phyloP scores from a whole-genome alignment of 2,888 invertebrate species.

The Caenorhabditis sulstoni region DNA sequence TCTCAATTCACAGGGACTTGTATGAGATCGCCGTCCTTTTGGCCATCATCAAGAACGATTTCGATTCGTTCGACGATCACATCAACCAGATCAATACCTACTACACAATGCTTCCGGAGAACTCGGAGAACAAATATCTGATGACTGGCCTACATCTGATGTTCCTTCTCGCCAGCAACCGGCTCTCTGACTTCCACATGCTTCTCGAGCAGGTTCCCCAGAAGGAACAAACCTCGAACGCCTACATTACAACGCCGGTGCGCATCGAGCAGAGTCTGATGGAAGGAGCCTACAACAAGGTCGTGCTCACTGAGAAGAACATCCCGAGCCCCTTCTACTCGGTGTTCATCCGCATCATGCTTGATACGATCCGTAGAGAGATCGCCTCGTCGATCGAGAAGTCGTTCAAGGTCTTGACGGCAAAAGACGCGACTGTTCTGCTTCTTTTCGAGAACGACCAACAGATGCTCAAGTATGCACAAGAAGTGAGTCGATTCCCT shows the following conservation, averaged over 20 bases:
- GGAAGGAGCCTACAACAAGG: constrained; percentile 98
- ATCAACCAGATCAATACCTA: constrained; percentile 94
- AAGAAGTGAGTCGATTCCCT: constrained; percentile 61
- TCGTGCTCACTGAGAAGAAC: constrained; percentile 92
- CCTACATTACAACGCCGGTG: constrained; percentile 94
- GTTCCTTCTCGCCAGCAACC: constrained; percentile 90
- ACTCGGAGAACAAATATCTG: constrained; percentile 93
- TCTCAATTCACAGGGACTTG: constrained; percentile 86
- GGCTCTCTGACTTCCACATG: constrained; percentile 98
- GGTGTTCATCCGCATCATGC: constrained; percentile 94
- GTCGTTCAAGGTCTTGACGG: constrained; percentile 92
- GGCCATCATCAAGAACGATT: constrained; percentile 93
- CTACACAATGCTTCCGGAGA: constrained; percentile 92
- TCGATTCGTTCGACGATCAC: constrained; percentile 95
- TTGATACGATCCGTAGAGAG: constrained; percentile 94
- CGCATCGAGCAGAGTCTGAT: constrained; percentile 97
- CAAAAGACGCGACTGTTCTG: constrained; percentile 63
- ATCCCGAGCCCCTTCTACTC: constrained; percentile 96
- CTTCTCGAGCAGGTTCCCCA: constrained; percentile 90
- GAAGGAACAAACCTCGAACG: constrained; percentile 92
- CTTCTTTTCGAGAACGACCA: constrained; percentile 68
- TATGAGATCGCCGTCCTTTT: constrained; percentile 96
- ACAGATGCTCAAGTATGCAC: constrained; percentile 65
- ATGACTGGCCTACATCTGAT: constrained; percentile 94
- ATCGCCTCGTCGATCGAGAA: constrained; percentile 97